A percentile compares a stretch with the other conserved stretches of the same genome.
Conservation (phyloP, 2,797 vertebrate species). For the Chloroceryle inda region DNA sequence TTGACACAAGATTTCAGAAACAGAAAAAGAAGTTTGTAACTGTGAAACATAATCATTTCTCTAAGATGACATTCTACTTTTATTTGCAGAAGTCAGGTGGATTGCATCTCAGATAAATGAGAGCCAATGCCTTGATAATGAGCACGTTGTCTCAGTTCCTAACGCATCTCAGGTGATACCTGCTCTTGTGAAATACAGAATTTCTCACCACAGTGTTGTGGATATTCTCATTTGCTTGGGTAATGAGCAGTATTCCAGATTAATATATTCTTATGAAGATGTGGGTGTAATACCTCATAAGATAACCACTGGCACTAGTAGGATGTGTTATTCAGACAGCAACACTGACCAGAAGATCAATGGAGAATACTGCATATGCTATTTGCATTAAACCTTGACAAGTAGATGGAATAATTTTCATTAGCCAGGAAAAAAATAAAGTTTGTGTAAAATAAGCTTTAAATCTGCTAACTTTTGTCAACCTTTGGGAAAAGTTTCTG, state of each 20-base stretch:
- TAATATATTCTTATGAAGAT: not conserved
- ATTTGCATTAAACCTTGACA: not conserved
- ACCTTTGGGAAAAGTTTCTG: not conserved
- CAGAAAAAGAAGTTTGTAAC: not conserved
- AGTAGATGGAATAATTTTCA: not conserved
- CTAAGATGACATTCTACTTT: not conserved
- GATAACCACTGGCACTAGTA: not conserved
- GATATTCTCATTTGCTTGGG: not conserved
- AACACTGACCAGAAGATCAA: not conserved
- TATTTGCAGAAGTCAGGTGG: not conserved
- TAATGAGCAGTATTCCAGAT: not conserved
- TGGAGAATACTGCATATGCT: not conserved
- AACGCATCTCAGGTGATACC: not conserved
- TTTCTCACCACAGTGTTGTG: not conserved
- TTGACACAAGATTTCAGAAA: not conserved
- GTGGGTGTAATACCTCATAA: not conserved
- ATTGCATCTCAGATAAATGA: not conserved
- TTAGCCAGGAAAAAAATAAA: slow-evolving; percentile 3
- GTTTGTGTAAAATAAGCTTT: not conserved
- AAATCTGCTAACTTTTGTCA: not conserved
- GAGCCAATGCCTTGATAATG: not conserved
- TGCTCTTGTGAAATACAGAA: not conserved
- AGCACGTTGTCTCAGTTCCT: slow-evolving; percentile 1
- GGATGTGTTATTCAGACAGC: not conserved
- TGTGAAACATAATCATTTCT: not conserved